Evolutionary conservation across 1,140 invertebrate species (phyloP).

Genomic region (Monomorium pharaonis): DNA sequence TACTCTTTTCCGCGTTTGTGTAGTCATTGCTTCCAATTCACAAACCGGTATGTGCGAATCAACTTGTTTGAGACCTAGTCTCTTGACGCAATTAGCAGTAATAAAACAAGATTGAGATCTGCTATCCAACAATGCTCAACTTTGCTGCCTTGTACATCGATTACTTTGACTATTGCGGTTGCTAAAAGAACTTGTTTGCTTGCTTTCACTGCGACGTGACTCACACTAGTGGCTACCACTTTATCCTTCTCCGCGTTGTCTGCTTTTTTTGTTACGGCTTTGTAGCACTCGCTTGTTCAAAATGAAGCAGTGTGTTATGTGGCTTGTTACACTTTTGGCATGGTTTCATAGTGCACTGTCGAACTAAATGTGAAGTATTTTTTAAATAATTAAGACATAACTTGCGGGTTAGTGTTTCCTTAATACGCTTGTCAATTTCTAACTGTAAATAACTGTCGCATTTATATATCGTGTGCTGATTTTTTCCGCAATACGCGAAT

Average conservation of each 20-base stretch:
- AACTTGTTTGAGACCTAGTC: background rate
- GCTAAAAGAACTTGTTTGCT: background rate
- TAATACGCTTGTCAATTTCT: background rate
- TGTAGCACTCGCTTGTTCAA: background rate
- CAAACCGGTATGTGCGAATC: background rate
- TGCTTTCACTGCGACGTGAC: too few species aligned
- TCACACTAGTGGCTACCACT: too few species aligned
- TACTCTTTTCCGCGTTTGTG: accelerated
- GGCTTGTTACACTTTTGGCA: background rate
- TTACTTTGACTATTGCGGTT: background rate
- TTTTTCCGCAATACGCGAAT: background rate
- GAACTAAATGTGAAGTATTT: background rate
- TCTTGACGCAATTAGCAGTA: background rate
- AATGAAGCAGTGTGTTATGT: conserved; percentile 12
- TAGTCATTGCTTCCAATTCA: background rate
- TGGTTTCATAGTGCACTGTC: background rate
- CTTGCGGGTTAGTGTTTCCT: background rate
- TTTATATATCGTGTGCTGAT: background rate
- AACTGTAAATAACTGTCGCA: background rate
- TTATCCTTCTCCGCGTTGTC: too few species aligned
- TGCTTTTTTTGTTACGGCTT: too few species aligned
- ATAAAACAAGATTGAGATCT: background rate
- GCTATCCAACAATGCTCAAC: background rate
- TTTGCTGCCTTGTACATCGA: background rate
- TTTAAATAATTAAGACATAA: background rate